A percentile compares a stretch with the other conserved stretches of the same genome.
Evolutionary conservation across 2,113 vertebrate genomes (phyloP).

Genomic region (Stegostoma tigrinum): DNA sequence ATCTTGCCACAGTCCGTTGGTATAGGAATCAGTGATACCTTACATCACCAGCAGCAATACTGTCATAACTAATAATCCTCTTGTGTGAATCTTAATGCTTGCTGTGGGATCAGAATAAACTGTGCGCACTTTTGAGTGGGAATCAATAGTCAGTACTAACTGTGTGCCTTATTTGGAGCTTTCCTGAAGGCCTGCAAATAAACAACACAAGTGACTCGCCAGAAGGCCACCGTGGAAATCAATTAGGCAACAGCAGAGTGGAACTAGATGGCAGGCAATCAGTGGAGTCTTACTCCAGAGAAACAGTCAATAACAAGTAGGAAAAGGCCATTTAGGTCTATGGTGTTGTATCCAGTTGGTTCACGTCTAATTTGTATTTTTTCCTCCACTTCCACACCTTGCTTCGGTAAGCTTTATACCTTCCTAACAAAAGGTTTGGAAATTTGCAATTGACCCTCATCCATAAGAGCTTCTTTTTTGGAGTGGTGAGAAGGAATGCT

Average conservation of each 20-base stretch:
- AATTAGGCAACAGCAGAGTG: background rate
- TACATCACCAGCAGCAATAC: background rate
- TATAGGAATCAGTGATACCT: background rate
- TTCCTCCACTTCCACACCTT: background rate
- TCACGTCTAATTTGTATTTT: background rate
- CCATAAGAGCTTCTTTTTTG: too few species aligned
- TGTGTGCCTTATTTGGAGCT: background rate
- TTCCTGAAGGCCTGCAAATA: background rate
- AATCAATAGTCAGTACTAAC: constrained; percentile 5
- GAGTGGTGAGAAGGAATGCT: too few species aligned
- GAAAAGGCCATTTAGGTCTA: background rate
- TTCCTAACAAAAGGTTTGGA: background rate
- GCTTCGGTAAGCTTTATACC: background rate
- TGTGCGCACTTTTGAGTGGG: background rate
- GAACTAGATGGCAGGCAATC: background rate
- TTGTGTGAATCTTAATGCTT: background rate
- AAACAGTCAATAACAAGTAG: background rate
- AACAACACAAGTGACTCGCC: background rate
- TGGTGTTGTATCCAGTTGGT: background rate
- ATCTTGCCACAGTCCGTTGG: background rate
- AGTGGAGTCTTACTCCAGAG: background rate
- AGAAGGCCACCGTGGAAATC: background rate
- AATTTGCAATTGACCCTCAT: too few species aligned
- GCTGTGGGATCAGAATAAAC: background rate
- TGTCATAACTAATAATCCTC: background rate